A percentile compares a stretch with the other conserved stretches of the same genome.
Conservation (phyloP, 2,888 invertebrate species). For the Reticulitermes lucifugus region DNA sequence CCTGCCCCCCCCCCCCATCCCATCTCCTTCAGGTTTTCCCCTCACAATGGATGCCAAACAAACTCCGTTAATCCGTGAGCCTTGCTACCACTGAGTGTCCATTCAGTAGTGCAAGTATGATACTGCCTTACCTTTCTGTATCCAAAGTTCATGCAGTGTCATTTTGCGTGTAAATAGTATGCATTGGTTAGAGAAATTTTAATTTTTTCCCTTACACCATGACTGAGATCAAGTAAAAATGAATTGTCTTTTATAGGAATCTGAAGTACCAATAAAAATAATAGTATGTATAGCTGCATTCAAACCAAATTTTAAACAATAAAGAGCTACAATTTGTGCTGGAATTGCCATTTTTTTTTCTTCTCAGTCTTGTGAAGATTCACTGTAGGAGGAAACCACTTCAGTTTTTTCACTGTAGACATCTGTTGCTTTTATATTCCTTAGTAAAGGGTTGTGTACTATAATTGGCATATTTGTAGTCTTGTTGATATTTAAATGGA, state of each 20-base stretch:
- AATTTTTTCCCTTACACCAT: constrained; percentile 41
- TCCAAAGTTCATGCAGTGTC: constrained; percentile 43
- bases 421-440: no score
- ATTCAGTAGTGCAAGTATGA: constrained; percentile 40
- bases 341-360: constrained; percentile 35
- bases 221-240: constrained; percentile 37
- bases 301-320: constrained; percentile 53
- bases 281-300: constrained; percentile 51
- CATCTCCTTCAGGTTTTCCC: neutral
- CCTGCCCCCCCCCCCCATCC: neutral
- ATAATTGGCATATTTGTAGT: no score
- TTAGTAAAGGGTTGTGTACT: no score
- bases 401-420: no score
- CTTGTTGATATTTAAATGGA: no score
- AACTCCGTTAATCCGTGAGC: neutral
- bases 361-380: neutral
- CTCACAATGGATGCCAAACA: neutral
- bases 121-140: constrained; percentile 38
- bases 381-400: no score
- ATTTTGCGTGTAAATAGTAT: constrained; percentile 52
- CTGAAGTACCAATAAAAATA: constrained; percentile 49
- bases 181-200: constrained; percentile 47
- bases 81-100: constrained; percentile 13
- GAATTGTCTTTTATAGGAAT: constrained; percentile 52
- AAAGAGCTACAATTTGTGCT: constrained; percentile 54